Conservation (phyloP, 2,797 vertebrate genomes). For the Orientallactaga sibirica region DNA sequence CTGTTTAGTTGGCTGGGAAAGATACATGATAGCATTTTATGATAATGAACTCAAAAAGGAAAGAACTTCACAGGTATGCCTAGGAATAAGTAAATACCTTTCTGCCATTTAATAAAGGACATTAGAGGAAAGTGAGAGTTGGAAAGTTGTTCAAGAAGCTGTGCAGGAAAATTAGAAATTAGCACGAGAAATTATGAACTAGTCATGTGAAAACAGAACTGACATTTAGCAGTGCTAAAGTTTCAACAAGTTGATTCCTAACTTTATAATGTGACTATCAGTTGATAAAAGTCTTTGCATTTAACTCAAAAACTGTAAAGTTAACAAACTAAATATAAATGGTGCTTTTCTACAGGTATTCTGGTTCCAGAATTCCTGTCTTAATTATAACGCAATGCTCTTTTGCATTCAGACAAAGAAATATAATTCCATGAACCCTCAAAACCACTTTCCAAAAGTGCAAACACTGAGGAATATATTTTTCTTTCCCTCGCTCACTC, state of each 20-base stretch:
- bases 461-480: not conserved
- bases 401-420: not conserved
- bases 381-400: not conserved
- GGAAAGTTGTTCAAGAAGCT: not conserved
- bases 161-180: not conserved
- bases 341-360: not conserved
- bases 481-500: no score
- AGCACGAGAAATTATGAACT: not conserved
- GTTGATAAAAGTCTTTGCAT: not conserved
- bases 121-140: not conserved
- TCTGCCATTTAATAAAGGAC: not conserved
- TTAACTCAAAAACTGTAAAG: not conserved
- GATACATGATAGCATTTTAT: not conserved
- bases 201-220: accelerated
- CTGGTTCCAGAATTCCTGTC: accelerated
- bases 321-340: not conserved
- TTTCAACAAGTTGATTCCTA: not conserved
- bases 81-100: not conserved
- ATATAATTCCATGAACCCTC: not conserved
- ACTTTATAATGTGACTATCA: not conserved
- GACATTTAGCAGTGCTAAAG: not conserved
- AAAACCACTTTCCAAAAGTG: not conserved
- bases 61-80: not conserved
- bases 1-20: not conserved
- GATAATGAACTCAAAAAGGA: not conserved